These are phyloP conservation scores for Monopterus albus DNA, from an alignment of 2,113 vertebrate species.

Conservation along the genomic window DNA sequence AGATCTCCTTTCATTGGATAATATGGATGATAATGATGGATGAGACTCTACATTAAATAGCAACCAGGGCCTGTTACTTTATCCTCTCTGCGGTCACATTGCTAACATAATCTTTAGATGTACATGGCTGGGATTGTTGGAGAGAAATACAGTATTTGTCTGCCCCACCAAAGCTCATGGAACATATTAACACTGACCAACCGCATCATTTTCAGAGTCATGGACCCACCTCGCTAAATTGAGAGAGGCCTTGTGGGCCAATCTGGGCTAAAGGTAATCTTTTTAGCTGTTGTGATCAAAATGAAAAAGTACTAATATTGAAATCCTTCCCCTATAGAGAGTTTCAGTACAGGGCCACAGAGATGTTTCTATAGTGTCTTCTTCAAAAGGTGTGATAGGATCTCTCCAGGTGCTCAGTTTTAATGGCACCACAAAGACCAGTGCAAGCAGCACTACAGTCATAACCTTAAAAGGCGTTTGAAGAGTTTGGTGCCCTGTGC, in stretches of 20 bases:
- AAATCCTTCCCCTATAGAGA: neutral
- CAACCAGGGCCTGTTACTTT: neutral
- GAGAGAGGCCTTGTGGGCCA: neutral
- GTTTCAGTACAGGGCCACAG: neutral
- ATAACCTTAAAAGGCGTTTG: neutral
- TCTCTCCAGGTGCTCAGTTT: neutral
- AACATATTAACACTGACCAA: constrained; percentile 8
- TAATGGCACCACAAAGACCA: neutral
- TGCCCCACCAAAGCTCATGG: constrained; percentile 6
- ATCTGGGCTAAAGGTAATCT: neutral
- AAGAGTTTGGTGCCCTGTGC: neutral
- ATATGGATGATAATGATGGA: neutral
- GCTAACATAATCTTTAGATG: constrained; percentile 11
- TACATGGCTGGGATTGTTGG: neutral
- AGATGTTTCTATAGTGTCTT: neutral
- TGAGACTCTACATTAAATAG: constrained; percentile 6
- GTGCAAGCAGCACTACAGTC: too few relatives aligned
- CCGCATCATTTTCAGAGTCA: neutral
- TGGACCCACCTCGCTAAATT: neutral
- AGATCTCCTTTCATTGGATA: constrained; percentile 25
- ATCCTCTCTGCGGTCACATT: constrained; percentile 15
- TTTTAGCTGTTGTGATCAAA: neutral
- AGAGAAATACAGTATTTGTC: neutral
- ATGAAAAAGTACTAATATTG: neutral
- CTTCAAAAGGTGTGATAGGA: neutral